Conservation (phyloP, 2,113 vertebrate genomes). For the Mus musculus region GRCm39 chr5:97361001-97361500, state of each 20-base stretch:
- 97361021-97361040: no score
- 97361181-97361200: background rate
- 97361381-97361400: background rate
- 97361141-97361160: background rate
- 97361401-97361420: background rate
- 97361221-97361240: no score
- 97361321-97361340: background rate
- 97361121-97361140: background rate
- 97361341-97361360: background rate
- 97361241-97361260: background rate
- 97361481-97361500: background rate
- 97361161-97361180: background rate
- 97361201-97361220: background rate
- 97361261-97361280: background rate
- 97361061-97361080: no score
- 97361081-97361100: no score
- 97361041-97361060: no score
- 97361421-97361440: background rate
- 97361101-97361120: background rate
- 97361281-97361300: background rate
- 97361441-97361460: background rate
- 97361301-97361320: background rate
- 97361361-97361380: background rate
- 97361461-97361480: background rate
- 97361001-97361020: no score